phyloP scores from a whole-genome alignment of 1,140 invertebrate species.

The Trichomalopsis sarcophagae region DNA sequence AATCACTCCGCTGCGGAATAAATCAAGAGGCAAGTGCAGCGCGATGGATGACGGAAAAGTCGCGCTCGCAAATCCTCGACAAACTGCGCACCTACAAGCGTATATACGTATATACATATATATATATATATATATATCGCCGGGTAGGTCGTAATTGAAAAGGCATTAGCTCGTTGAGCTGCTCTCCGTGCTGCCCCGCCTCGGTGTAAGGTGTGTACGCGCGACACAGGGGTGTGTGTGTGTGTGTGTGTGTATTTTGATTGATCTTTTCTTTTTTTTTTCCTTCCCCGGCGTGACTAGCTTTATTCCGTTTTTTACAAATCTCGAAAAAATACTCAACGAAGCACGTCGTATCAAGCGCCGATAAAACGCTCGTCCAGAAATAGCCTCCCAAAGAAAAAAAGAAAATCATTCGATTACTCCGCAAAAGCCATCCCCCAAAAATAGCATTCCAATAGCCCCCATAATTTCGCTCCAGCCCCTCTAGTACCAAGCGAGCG shows the following conservation, averaged over 20 bases:
- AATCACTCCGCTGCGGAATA: neutral
- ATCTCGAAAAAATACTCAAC: too few species aligned
- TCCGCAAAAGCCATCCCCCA: neutral
- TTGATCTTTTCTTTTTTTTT: too few species aligned
- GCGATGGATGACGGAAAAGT: neutral
- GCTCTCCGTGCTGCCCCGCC: neutral
- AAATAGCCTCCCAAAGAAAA: neutral
- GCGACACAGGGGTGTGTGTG: too few species aligned
- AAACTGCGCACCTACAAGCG: constrained; percentile 41
- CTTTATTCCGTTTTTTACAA: too few species aligned
- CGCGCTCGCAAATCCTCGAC: constrained; percentile 46
- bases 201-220: too few species aligned
- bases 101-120: neutral
- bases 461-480: constrained; percentile 37
- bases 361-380: too few species aligned
- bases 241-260: too few species aligned
- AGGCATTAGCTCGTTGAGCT: constrained; percentile 60
- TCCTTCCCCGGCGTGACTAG: too few species aligned
- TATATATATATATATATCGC: neutral
- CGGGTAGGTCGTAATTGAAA: constrained; percentile 64
- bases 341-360: too few species aligned
- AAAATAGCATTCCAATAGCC: constrained; percentile 35
- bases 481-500: constrained; percentile 28
- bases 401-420: neutral
- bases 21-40: constrained; percentile 20